Base-by-base conservation (phyloP, 2,888 invertebrate genomes). In the Macrosiphum euphorbiae region DNA sequence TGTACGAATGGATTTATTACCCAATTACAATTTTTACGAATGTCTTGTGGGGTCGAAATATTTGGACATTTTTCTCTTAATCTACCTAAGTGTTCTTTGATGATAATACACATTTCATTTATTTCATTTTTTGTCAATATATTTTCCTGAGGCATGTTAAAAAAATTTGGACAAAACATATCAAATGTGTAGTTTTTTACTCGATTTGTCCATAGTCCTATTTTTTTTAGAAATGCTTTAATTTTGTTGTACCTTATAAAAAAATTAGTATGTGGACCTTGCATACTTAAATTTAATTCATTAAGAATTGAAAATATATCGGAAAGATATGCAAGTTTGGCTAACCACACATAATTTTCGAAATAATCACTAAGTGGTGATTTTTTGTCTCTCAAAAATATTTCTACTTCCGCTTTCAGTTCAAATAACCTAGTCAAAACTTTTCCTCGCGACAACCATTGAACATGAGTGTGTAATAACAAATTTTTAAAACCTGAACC, bases 301-400 rank as follows among this genome's bases (percentile, higher is more conserved):
- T 90, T 78, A 4, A 52, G 50, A 88, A 88, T 88, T 50, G 16
- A 50, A n/a, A 87, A 58, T 58, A 87, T 90, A 67, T 78, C 90
- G 67, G 90, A 91, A 85, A 91, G 55, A 91, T 85, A 91, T 84
- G 55, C 50, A 91, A 91, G 85, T 85, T 85, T 85, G 1, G 55
- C 85, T 91, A 91, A 85, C 91, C 55, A 55, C 7, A 91, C 26
- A 91, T 85, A 85, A 3, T 85, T 85, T 85, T 85, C 55, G 55
- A 91, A 85, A 91, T 85, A 91, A 91, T 47, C 90, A 90, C n/a
- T 47, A 90, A 90, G 67, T 61, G 44, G n/a, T 61, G 47, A 89
- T 89, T 61, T 61, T 89, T 61, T 89, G 44, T 89, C 61, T 61
- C 61, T 89, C n/a, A 92, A 91, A 52, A 91, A 91, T 85, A 52